These are phyloP conservation scores for Burhinus bistriatus DNA, from an alignment of 2,113 vertebrate genomes.

Conservation along the genomic window DNA sequence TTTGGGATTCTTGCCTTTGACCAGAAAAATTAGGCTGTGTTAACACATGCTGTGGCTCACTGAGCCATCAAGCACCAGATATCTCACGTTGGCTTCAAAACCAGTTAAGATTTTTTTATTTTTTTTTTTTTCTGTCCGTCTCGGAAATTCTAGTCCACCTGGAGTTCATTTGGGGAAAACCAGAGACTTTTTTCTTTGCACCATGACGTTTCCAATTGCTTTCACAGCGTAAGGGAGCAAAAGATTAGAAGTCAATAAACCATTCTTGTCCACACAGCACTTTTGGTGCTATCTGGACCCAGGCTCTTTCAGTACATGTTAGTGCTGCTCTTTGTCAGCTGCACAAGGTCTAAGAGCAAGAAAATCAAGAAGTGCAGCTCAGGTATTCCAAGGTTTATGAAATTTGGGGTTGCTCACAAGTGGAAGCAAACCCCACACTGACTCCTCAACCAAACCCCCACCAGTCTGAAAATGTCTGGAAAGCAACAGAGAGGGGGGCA, in stretches of 20 bases:
- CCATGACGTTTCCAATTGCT: neutral
- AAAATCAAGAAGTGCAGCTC: neutral
- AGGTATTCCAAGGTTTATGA: neutral
- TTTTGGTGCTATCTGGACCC: neutral
- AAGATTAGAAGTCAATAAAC: neutral
- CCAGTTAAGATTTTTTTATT: neutral
- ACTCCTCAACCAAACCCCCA: neutral
- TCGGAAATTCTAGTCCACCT: neutral
- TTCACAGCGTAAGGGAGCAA: neutral
- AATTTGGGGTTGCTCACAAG: neutral
- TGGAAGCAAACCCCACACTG: neutral
- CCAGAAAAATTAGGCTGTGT: neutral
- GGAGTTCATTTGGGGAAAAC: neutral
- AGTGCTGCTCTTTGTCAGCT: neutral
- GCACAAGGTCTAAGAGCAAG: neutral
- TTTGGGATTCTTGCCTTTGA: neutral
- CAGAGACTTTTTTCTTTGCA: neutral
- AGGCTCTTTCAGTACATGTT: neutral
- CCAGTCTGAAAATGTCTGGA: neutral
- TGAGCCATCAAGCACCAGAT: neutral
- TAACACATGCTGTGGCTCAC: neutral
- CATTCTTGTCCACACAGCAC: neutral
- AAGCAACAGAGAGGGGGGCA: neutral
- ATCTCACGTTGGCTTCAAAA: neutral
- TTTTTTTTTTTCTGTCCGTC: neutral